Base-by-base conservation (phyloP, 1,140 invertebrate genomes). In the Meloidogyne exigua region DNA sequence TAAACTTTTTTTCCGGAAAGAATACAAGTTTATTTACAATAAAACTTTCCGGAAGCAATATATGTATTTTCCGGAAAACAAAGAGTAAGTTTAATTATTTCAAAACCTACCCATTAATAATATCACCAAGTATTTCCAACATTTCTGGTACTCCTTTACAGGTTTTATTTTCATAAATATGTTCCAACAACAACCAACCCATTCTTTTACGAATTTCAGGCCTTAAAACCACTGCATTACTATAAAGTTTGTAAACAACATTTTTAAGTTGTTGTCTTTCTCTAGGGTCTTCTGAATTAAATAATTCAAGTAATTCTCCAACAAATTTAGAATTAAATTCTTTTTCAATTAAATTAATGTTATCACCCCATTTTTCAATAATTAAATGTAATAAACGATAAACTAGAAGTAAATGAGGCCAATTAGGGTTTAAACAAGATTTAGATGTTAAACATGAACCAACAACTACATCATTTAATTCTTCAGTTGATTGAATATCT, bases 151-250 rank as follows among this genome's bases (percentile, higher is more conserved):
- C 76, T 15, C 87, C 87, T 66, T 87, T 87, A 75, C 79, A 82
- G 13, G 39, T 62, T 63, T 83, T 86, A 11, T 68, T 79, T 75
- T 86, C 84, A 76, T 63, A 87, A 25, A 81, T 72, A 62, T 84
- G 89, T 92, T 91, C 92, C 91, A 96, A 95, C 90, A 98, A 97
- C 87, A 97, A 94, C 89, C 97, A 96, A 89, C 97, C 97, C 85
- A 98, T 96, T 21, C 97, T 95, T 90, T 96, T 97, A 85, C 95
- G 91, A 88, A 98, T 97, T 89, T 95, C 97, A 75, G 95, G 94
- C 84, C 95, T 91, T 70, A 97, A 90, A 28, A 94, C 94, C 79
- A 97, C 89, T 90, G 98, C 97, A 90, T 97, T 97, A 75, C 95
- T 95, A 89, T 98, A 98, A 90, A 98, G 96, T 88, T 95, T 91